phyloP scores from a whole-genome alignment of 2,888 invertebrate genomes.

The Himalopsyche kuldschensis region DNA sequence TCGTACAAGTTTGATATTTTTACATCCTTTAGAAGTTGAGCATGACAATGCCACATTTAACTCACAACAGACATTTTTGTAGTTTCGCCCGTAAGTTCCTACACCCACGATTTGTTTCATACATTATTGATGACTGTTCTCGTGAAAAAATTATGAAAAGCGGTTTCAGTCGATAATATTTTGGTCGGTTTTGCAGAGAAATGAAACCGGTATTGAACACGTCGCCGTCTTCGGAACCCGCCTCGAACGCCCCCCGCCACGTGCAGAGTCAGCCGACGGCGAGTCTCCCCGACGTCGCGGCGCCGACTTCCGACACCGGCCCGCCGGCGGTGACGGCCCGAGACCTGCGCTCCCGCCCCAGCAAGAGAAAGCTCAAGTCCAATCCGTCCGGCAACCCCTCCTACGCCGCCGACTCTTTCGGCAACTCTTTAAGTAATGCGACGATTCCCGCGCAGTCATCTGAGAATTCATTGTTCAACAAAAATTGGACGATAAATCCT shows the following conservation, averaged over 20 bases:
- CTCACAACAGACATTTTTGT: no score
- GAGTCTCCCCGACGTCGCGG: background rate
- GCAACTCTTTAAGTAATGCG: background rate
- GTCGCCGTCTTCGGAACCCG: background rate
- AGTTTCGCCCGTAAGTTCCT: no score
- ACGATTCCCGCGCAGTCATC: background rate
- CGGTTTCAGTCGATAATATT: no score
- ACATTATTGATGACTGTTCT: no score
- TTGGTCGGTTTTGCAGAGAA: background rate
- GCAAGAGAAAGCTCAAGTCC: conserved; percentile 15
- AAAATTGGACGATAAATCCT: background rate
- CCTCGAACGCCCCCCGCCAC: background rate
- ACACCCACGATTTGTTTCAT: no score
- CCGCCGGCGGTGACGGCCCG: background rate
- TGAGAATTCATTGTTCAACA: background rate
- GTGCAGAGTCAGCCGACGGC: background rate
- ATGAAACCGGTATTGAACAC: background rate
- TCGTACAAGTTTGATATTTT: no score
- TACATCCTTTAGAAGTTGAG: no score
- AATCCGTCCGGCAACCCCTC: background rate
- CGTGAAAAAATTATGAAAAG: no score
- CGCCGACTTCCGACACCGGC: background rate
- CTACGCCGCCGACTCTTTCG: background rate
- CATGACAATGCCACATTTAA: no score
- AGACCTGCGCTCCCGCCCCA: conserved; percentile 9